These are phyloP conservation scores for Oceanites oceanicus DNA, from an alignment of 2,113 vertebrate species.

Conservation along the genomic window DNA sequence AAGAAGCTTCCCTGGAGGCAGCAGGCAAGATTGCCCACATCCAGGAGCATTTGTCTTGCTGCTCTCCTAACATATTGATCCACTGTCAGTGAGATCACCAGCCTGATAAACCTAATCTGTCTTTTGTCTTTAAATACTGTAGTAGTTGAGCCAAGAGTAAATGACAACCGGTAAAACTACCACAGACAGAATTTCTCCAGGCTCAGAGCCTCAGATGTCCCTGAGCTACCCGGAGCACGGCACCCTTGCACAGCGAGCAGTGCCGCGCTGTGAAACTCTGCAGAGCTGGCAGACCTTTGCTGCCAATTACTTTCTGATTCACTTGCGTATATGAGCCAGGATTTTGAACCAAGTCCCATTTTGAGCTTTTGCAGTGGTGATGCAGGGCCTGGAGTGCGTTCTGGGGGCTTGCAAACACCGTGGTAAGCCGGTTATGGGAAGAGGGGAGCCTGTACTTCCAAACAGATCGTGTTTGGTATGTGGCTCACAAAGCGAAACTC, in stretches of 20 bases:
- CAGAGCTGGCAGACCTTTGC: neutral
- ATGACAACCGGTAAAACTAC: rapidly evolving
- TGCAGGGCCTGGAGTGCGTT: neutral
- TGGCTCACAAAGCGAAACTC: neutral
- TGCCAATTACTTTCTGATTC: neutral
- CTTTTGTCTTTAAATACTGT: neutral
- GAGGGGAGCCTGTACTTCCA: neutral
- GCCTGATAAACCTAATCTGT: neutral
- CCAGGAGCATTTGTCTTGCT: neutral
- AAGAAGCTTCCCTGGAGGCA: neutral
- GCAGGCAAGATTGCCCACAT: neutral
- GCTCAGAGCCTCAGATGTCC: neutral
- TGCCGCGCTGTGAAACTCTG: neutral
- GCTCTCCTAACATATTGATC: neutral
- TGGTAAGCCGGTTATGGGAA: neutral
- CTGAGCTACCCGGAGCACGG: neutral
- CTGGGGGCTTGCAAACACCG: neutral
- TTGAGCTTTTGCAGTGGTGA: neutral
- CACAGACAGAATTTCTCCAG: neutral
- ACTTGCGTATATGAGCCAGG: neutral
- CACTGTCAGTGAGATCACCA: neutral
- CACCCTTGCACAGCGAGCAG: neutral
- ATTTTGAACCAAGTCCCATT: neutral
- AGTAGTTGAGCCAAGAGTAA: neutral
- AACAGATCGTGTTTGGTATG: neutral